Base-by-base conservation (phyloP, 35 echinoderm and acorn worm genomes). In the Strongylocentrotus purpuratus region DNA sequence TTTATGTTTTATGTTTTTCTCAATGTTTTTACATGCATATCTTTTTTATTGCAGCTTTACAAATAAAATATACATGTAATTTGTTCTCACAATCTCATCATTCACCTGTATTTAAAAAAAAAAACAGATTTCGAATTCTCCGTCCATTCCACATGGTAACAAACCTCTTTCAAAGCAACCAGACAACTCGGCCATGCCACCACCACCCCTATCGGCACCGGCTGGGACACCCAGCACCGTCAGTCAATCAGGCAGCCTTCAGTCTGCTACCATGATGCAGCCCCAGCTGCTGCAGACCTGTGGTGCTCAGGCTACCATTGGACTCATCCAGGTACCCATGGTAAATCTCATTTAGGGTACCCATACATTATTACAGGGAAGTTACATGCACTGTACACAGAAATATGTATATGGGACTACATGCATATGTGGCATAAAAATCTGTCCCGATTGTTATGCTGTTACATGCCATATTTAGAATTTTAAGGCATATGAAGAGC, bases 231-330 rank as follows among this genome's bases (percentile, higher is more conserved):
- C 50, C 58, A n/a, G 48, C 31, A 92, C 47, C 9, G 33, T 60
- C 20, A 52, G 32, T 14, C 32, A 46, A 46, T 58, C 47, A 87
- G n/a, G 25, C 55, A 58, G 85, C 78, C 20, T n/a, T 28, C 46
- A 50, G 35, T 17, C 95, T 17, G 32, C 95, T 14, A 95, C 96
- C 0, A 22, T 95, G 28, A 90, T 97, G 9, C 92, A 95, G 86
- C 96, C 96, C 60, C 96, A 97, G 85, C 61, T 97, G 47, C 94
- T 97, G 87, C 96, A 97, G 87, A 97, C 96, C 10, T 95, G 96
- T 91, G 96, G 96, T 65, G 95, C 92, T 33, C 95, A 97, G 88
- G 96, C 96, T 46, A 97, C 96, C 20, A 97, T 97, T 91, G 96
- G 96, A 31, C 85, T 97, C 31, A 97, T 97, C 85, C 96, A 95